phyloP scores from a whole-genome alignment of 1,140 invertebrate genomes.

The Penaeus chinensis region DNA sequence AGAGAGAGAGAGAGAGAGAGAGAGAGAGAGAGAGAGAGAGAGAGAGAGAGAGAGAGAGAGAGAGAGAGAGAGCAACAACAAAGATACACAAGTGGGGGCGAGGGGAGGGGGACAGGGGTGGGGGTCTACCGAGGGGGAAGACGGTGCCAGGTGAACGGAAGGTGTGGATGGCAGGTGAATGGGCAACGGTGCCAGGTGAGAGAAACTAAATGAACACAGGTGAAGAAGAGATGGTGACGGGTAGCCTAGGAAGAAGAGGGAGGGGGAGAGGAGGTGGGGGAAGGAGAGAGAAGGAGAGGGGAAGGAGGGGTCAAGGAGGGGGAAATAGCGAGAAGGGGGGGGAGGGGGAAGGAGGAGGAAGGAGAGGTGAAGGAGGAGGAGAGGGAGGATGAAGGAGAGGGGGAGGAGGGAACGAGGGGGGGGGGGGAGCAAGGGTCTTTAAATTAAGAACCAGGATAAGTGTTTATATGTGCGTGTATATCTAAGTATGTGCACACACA shows the following conservation, averaged over 20 bases:
- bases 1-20: slow-evolving; percentile 12
- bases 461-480: no score
- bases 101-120: background rate
- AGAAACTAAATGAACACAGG: background rate
- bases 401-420: no score
- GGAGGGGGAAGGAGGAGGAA: background rate
- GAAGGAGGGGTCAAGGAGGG: no score
- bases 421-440: no score
- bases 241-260: no score
- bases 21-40: background rate
- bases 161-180: background rate
- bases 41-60: background rate
- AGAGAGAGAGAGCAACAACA: background rate
- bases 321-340: background rate
- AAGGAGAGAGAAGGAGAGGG: no score
- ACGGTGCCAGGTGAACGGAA: background rate
- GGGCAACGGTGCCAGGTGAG: background rate
- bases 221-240: background rate
- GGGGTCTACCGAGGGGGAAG: background rate
- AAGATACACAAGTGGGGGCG: background rate
- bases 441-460: no score
- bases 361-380: no score
- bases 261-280: no score
- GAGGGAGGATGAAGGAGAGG: background rate
- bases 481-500: no score